Percentiles rank a stretch among this genome's conserved stretches.
These are phyloP conservation scores for Conger conger DNA, from an alignment of 2,113 vertebrate species.

Conservation along the genomic window DNA sequence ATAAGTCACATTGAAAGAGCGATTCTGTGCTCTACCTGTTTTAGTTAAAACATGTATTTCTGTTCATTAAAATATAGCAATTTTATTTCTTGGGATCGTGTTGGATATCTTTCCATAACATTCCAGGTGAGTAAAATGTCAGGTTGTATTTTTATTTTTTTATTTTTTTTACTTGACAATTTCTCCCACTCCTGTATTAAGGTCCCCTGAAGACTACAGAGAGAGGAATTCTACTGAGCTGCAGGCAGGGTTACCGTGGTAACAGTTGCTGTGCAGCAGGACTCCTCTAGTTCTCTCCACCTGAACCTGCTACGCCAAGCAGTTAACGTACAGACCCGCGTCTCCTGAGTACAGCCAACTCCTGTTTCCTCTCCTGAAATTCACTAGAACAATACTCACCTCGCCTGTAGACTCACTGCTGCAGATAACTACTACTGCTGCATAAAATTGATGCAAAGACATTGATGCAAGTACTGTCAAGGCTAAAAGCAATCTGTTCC, in stretches of 20 bases:
- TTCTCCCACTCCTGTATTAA: slow-evolving; percentile 80
- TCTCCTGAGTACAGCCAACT: slow-evolving; percentile 63
- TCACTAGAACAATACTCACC: slow-evolving; percentile 41
- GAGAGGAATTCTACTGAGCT: slow-evolving; percentile 67
- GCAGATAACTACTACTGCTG: slow-evolving; percentile 50
- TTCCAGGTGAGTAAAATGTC: slow-evolving; percentile 20
- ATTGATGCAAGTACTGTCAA: slow-evolving; percentile 52
- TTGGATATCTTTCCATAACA: slow-evolving; percentile 1
- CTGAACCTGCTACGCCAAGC: slow-evolving; percentile 70
- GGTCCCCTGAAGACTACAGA: slow-evolving; percentile 74
- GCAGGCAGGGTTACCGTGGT: slow-evolving; percentile 79
- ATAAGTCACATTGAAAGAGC: not conserved
- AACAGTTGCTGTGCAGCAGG: slow-evolving; percentile 73
- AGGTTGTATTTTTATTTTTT: slow-evolving; percentile 4
- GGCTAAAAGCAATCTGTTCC: slow-evolving; percentile 1
- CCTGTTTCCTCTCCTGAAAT: slow-evolving; percentile 29
- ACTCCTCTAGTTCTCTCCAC: slow-evolving; percentile 58
- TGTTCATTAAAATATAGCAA: not conserved
- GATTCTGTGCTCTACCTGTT: not conserved
- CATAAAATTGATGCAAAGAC: slow-evolving; percentile 38
- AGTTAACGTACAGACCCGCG: slow-evolving; percentile 48
- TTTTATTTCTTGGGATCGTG: not conserved
- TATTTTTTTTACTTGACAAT: slow-evolving; percentile 17
- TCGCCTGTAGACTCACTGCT: slow-evolving; percentile 33
- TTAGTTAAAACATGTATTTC: not conserved